Evolutionary conservation across 2,888 invertebrate species (phyloP), one percentile per base, ranked within the genome.

Genomic region (Seira musarum): DNA sequence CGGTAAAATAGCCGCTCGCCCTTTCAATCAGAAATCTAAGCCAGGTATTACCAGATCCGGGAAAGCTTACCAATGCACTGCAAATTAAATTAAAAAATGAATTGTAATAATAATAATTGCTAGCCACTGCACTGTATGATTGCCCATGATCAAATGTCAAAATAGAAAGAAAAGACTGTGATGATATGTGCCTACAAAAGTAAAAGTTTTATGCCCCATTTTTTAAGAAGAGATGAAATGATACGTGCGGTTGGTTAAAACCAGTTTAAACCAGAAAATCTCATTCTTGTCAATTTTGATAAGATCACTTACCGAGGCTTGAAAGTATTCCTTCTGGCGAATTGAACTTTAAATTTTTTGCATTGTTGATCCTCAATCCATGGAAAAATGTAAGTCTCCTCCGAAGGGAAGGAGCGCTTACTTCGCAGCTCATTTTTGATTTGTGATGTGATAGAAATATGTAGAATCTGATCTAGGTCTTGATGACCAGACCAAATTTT

Each of bases 11-110:
- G 5, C 88, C 88, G 60, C 87, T 85, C 21, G 87, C 87, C 24
- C 86, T 84, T 83, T 88, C 88, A n/a, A 88, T 85, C 69, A 88
- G 81, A 78, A 88, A 87, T n/a, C 88, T 83, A 8, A 88, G 82
- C 88, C 88, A 88, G n/a, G 88, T 88, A 84, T 88, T 88, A 6
- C 88, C 88, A 25, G 86, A 87, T 19, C 88, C 87, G 5, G 88
- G 88, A 79, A 87, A 88, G 49, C 88, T 88, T 24, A 87, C 87
- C 24, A 88, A 85, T 64, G 88, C 88, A 71, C 86, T 86, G 75
- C 8, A 80, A 80, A 49, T 13, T 13, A 13, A 13, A 49, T 8
- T 49, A 30, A 30, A 30, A 30, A 30, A 30, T 8, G 3, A 30
- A 30, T 30, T 30, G 30, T 30, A 30, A 30, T 30, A n/a, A n/a